phyloP scores from a whole-genome alignment of 2,888 invertebrate genomes.

The Trichogramma evanescens region DNA sequence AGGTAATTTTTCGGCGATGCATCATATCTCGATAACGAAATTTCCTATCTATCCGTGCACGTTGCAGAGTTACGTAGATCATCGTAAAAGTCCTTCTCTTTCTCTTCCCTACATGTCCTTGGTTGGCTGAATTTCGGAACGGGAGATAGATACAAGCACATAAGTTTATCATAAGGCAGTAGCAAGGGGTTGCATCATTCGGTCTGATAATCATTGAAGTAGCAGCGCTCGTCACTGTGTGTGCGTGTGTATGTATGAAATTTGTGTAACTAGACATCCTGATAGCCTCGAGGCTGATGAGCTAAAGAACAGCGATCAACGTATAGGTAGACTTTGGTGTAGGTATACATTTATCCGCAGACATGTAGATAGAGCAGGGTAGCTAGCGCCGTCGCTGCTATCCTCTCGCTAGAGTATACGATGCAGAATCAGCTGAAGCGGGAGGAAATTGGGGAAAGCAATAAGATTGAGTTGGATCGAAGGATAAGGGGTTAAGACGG shows the following conservation, averaged over 20 bases:
- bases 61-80: too few relatives aligned
- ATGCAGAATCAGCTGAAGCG: conserved; percentile 22
- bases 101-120: too few relatives aligned
- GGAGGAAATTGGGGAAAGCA: neutral
- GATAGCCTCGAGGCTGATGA: conserved; percentile 20
- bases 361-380: too few relatives aligned
- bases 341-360: too few relatives aligned
- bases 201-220: conserved; percentile 17
- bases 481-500: conserved; percentile 12
- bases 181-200: conserved; percentile 19
- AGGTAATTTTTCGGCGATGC: too few relatives aligned
- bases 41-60: too few relatives aligned
- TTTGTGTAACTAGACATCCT: conserved; percentile 15
- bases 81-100: too few relatives aligned
- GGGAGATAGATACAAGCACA: neutral
- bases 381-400: too few relatives aligned
- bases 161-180: conserved; percentile 20
- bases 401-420: conserved; percentile 7
- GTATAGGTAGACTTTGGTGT: too few relatives aligned
- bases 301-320: conserved; percentile 6
- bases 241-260: neutral
- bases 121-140: neutral
- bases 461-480: conserved; percentile 13
- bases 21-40: too few relatives aligned
- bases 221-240: conserved; percentile 1